phyloP scores from a whole-genome alignment of 2,888 invertebrate species.

The Halictus quadricinctus region DNA sequence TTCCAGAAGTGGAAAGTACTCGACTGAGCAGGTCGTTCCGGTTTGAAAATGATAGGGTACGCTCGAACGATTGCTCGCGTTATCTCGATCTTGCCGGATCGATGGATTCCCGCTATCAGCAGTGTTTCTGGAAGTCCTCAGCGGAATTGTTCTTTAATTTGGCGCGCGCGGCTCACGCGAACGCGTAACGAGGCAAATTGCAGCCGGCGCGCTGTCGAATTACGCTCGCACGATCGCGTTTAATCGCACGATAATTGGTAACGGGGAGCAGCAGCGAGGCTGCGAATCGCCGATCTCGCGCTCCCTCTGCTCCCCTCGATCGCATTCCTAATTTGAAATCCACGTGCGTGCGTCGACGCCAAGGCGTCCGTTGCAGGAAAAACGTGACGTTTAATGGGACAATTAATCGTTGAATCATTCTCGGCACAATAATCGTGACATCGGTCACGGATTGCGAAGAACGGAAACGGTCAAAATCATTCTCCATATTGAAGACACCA shows the following conservation, averaged over 20 bases:
- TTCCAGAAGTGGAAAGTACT: not conserved
- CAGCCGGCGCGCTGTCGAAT: slow-evolving; percentile 32
- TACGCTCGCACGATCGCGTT: slow-evolving; percentile 40
- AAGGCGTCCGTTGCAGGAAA: not conserved
- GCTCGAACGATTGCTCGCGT: not conserved
- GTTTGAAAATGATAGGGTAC: not conserved
- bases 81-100: not conserved
- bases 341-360: not conserved
- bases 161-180: slow-evolving; percentile 19
- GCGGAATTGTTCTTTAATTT: slow-evolving; percentile 20
- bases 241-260: slow-evolving; percentile 47
- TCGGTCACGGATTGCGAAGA: not conserved
- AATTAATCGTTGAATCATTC: slow-evolving; percentile 5
- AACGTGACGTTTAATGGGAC: slow-evolving; percentile 4
- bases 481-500: slow-evolving; percentile 4
- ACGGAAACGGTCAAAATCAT: slow-evolving; percentile 3
- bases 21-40: not conserved
- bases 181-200: slow-evolving; percentile 43
- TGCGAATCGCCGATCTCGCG: slow-evolving; percentile 20
- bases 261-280: slow-evolving; percentile 12
- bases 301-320: not conserved
- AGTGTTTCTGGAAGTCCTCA: not conserved
- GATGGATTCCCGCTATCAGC: not conserved
- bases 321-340: not conserved
- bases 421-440: not conserved